Percentiles rank a stretch among this genome's conserved stretches.
Evolutionary conservation across 2,113 vertebrate genomes (phyloP).

Genomic region (Zapus hudsonius): DNA sequence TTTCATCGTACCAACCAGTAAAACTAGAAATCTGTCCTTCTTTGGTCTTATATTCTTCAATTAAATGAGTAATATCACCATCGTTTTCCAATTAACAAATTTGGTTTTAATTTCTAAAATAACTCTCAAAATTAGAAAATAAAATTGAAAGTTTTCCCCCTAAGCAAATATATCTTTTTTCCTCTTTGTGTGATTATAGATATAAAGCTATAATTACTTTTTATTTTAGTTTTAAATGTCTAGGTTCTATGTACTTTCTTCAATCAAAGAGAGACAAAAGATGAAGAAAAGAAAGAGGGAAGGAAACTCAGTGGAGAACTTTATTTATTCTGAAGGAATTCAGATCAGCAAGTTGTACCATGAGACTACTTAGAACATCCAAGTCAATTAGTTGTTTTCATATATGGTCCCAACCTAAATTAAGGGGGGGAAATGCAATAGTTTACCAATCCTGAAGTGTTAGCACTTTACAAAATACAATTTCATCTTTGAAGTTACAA

Average conservation of each 20-base stretch:
- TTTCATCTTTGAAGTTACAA: slow-evolving; percentile 3
- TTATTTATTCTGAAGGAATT: not conserved
- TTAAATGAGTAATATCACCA: slow-evolving; percentile 37
- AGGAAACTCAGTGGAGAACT: slow-evolving; percentile 24
- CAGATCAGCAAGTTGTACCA: slow-evolving; percentile 27
- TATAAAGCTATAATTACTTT: slow-evolving; percentile 16
- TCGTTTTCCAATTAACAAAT: slow-evolving; percentile 59
- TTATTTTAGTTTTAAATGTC: not conserved
- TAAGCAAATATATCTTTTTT: slow-evolving; percentile 15
- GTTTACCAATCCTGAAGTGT: not conserved
- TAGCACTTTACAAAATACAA: slow-evolving; percentile 31
- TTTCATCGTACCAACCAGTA: slow-evolving; percentile 51
- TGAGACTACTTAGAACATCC: not conserved
- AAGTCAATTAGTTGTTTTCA: not conserved
- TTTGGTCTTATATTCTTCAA: slow-evolving; percentile 38
- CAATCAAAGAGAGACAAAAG: slow-evolving; percentile 37
- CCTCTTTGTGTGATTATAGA: slow-evolving; percentile 14
- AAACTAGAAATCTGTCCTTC: slow-evolving; percentile 44
- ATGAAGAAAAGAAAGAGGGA: not conserved
- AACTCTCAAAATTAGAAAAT: slow-evolving; percentile 40
- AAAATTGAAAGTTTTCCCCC: not conserved
- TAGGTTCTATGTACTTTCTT: slow-evolving; percentile 34
- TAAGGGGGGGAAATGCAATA: not conserved
- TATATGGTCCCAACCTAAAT: not conserved
- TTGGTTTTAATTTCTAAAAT: slow-evolving; percentile 46